Conservation (phyloP, 1,140 invertebrate genomes). For the Cataglyphis hispanica region DNA sequence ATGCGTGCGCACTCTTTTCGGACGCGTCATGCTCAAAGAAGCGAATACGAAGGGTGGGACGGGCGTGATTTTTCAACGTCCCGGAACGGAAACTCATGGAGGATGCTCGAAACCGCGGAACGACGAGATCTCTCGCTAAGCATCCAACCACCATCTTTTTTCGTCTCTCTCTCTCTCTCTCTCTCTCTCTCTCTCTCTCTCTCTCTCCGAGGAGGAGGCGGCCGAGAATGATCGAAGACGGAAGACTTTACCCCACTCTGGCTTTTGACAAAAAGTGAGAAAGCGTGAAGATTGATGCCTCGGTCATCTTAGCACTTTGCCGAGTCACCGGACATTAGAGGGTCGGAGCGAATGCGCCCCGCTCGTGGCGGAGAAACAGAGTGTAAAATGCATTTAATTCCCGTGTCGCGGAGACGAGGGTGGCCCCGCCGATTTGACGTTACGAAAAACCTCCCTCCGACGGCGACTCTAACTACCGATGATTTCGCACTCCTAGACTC, state of each 20-base stretch:
- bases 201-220: no score
- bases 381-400: constrained; percentile 82
- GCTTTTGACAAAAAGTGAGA: constrained; percentile 75
- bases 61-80: constrained; percentile 76
- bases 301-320: constrained; percentile 80
- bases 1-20: constrained; percentile 13
- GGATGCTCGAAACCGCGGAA: constrained; percentile 67
- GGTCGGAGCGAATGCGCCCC: constrained; percentile 56
- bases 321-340: constrained; percentile 81
- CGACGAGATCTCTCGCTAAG: constrained; percentile 27
- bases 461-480: constrained; percentile 42
- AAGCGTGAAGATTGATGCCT: constrained; percentile 80
- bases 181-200: background rate
- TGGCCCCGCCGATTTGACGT: constrained; percentile 18
- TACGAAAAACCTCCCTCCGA: constrained; percentile 59
- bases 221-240: constrained; percentile 51
- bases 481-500: constrained; percentile 68
- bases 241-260: constrained; percentile 50
- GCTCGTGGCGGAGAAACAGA: constrained; percentile 70
- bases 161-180: background rate
- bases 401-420: constrained; percentile 68
- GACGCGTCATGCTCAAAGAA: constrained; percentile 58
- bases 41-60: constrained; percentile 28
- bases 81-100: constrained; percentile 61
- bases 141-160: constrained; percentile 56